Conservation (phyloP, 1,140 invertebrate genomes). For the Sminthurinus signatus region DNA sequence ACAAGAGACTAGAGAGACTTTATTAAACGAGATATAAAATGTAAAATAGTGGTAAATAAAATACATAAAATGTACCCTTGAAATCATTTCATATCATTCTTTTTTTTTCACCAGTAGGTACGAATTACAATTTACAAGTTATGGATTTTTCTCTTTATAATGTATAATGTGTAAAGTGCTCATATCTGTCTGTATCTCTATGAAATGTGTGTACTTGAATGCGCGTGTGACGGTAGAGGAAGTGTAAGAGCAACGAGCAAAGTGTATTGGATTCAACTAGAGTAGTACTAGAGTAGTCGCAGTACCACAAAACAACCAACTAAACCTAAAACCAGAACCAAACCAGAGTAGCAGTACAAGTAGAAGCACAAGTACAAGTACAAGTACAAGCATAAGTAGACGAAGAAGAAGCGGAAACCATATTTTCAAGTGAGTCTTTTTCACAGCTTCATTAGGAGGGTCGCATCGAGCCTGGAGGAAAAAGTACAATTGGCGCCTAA, state of each 20-base stretch:
- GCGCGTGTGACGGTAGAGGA: too few relatives aligned
- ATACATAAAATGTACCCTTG: too few relatives aligned
- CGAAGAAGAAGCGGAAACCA: slow-evolving; percentile 35
- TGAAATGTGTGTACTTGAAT: too few relatives aligned
- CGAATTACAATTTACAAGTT: not conserved
- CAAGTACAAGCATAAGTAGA: not conserved
- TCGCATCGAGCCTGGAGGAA: slow-evolving; percentile 40
- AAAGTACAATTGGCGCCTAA: slow-evolving; percentile 40
- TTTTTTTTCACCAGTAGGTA: not conserved
- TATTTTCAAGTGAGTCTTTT: slow-evolving; percentile 38
- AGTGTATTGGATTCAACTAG: too few relatives aligned
- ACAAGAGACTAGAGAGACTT: too few relatives aligned
- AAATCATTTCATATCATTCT: not conserved
- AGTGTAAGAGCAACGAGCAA: too few relatives aligned
- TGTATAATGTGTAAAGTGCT: too few relatives aligned
- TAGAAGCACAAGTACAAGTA: not conserved
- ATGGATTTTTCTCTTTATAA: too few relatives aligned
- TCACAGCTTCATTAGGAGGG: slow-evolving; percentile 41
- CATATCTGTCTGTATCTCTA: too few relatives aligned
- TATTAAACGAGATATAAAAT: too few relatives aligned
- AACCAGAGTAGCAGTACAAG: not conserved
- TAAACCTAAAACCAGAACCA: not conserved
- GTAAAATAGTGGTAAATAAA: too few relatives aligned
- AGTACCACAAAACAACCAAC: not conserved
- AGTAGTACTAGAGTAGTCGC: too few relatives aligned